Conservation (phyloP, 1,140 invertebrate genomes). For the Monomorium pharaonis region DNA sequence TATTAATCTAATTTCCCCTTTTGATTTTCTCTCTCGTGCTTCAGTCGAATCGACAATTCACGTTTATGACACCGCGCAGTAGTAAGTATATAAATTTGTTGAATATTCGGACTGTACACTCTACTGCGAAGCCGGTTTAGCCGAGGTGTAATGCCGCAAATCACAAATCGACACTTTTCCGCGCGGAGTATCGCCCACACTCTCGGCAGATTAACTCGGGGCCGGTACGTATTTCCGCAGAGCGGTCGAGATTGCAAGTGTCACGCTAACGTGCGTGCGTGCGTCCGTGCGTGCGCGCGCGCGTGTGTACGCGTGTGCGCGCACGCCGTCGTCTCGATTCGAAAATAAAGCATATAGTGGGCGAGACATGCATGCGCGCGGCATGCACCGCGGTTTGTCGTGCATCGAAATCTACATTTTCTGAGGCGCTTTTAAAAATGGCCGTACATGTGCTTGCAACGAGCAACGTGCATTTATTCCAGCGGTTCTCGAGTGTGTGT, state of each 20-base stretch:
- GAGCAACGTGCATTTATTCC: background rate
- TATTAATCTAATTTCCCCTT: background rate
- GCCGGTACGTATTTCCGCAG: slow-evolving; percentile 46
- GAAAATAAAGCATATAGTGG: slow-evolving; percentile 33
- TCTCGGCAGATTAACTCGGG: slow-evolving; percentile 43
- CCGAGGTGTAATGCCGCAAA: slow-evolving; percentile 7
- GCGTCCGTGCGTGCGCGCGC: background rate
- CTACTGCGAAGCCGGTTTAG: background rate
- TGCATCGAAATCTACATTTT: slow-evolving; percentile 44
- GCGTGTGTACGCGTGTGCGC: background rate
- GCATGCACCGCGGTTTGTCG: slow-evolving; percentile 36
- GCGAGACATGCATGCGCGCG: slow-evolving; percentile 10
- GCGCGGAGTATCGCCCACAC: slow-evolving; percentile 34
- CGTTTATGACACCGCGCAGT: background rate
- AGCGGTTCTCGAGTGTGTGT: background rate
- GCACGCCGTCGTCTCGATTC: slow-evolving; percentile 33
- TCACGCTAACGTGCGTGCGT: slow-evolving; percentile 59
- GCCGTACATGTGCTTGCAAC: background rate
- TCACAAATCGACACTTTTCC: slow-evolving; percentile 55
- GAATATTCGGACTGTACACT: background rate
- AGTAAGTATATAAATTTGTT: slow-evolving; percentile 15
- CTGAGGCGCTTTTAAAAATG: slow-evolving; percentile 26
- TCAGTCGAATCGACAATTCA: background rate
- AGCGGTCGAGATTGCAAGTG: slow-evolving; percentile 58
- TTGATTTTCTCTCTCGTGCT: background rate